Evolutionary conservation across 2,113 vertebrate genomes (phyloP), one percentile per base, ranked within the genome.

Genomic region (Pachypanchax playfairii): DNA sequence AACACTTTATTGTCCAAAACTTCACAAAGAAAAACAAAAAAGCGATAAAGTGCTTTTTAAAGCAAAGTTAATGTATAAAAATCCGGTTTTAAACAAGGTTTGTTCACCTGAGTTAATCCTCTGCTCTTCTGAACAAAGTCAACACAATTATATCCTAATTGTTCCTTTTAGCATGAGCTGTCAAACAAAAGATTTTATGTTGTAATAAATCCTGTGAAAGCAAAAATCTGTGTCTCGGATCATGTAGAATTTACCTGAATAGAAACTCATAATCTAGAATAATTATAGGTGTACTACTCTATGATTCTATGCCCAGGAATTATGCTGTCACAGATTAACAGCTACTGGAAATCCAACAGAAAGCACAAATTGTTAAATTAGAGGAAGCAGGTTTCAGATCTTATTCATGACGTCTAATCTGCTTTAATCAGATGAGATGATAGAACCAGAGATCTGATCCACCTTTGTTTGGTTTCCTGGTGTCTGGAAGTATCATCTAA

Each of bases 251-350:
- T 25, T 25, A 10, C 49, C 13, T 64, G 24, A 21, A 54, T 5
- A 44, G 11, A 70, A 51, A 43, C 1, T 29, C 0, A 28, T 46
- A 52, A 69, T 55, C 36, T 59, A 20, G 14, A 39, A 18, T 52
- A 65, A 66, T 42, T 57, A 41, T 42, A 70, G 29, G 48, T 24
- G n/a, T n/a, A n/a, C n/a, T n/a, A n/a, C n/a, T n/a, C n/a, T n/a
- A n/a, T n/a, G n/a, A n/a, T 33, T 38, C 10, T 48, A 13, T 21
- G 1, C 25, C 39, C 39, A 52, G 0, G 4, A 9, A 50, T 42
- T 11, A n/a, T 3, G 5, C 13, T 21, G 38, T 56, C 44, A 28
- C 21, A 1, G 2, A 25, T 5, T 29, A 29, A 29, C 28, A 29
- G 28, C 10, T 3, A 35, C 33, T 4, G 33, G 33, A 35, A 35